Conservation (phyloP, 2,113 vertebrate species). For the Fulica atra region DNA sequence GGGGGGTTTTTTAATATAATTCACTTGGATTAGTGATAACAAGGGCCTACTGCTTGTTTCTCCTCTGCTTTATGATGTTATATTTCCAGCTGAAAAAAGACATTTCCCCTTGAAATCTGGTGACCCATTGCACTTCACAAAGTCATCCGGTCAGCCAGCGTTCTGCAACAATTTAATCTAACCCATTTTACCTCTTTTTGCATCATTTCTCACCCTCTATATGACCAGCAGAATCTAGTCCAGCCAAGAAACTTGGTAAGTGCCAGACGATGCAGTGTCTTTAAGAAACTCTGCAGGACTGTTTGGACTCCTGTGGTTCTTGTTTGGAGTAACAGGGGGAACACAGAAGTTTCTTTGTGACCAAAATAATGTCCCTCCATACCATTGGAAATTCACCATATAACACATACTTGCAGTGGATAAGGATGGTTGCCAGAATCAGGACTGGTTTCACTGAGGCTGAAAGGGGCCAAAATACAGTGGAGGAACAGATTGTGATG, state of each 20-base stretch:
- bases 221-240: background rate
- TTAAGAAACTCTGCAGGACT: background rate
- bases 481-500: background rate
- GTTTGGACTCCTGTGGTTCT: fast-evolving
- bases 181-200: background rate
- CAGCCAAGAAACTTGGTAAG: background rate
- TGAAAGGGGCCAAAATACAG: background rate
- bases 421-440: background rate
- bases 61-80: background rate
- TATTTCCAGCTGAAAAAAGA: background rate
- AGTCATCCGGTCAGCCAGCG: background rate
- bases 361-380: background rate
- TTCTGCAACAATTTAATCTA: background rate
- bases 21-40: background rate
- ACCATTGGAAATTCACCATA: background rate
- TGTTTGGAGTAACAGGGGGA: background rate
- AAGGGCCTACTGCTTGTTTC: background rate
- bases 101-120: background rate
- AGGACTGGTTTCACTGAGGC: background rate
- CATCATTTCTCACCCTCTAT: background rate
- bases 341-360: background rate
- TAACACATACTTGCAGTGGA: background rate
- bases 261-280: background rate
- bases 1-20: background rate
- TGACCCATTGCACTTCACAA: background rate